Evolutionary conservation across 2,113 vertebrate genomes (phyloP).

Genomic region (Hassar affinis): DNA sequence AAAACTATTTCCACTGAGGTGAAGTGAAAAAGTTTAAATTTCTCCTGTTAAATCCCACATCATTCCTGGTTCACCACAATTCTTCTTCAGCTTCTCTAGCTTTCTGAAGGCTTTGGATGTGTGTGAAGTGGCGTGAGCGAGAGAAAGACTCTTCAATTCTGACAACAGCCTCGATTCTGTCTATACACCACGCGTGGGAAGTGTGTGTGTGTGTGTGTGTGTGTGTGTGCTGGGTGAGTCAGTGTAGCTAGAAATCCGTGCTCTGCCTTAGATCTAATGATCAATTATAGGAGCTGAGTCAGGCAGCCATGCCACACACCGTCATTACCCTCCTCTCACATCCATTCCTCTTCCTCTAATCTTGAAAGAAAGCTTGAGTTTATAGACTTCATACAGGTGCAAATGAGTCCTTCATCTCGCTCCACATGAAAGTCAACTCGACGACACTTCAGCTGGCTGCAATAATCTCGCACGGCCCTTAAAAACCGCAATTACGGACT

Average conservation of each 20-base stretch:
- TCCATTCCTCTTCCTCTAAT: not conserved
- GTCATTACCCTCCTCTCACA: not conserved
- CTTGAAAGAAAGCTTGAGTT: slow-evolving; percentile 19
- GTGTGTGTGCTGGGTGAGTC: slow-evolving; percentile 9
- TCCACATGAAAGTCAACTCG: slow-evolving; percentile 40
- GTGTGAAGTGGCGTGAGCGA: not conserved
- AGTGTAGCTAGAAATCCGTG: slow-evolving; percentile 27
- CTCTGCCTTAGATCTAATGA: slow-evolving; percentile 30
- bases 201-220: slow-evolving; percentile 32
- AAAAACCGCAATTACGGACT: slow-evolving; percentile 51
- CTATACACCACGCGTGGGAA: not conserved
- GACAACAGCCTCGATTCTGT: not conserved
- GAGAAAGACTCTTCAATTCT: not conserved
- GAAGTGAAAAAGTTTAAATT: too few relatives aligned
- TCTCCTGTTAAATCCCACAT: not conserved
- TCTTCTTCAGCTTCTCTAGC: not conserved
- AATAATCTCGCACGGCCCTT: slow-evolving; percentile 41
- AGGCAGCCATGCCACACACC: not conserved
- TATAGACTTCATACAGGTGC: slow-evolving; percentile 43
- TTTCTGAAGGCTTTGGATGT: not conserved
- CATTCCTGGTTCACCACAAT: not conserved
- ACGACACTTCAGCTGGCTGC: slow-evolving; percentile 34
- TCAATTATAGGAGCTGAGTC: slow-evolving; percentile 44
- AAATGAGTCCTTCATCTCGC: slow-evolving; percentile 42
- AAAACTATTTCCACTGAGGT: not conserved